Conservation (phyloP, 2,888 invertebrate species). For the Aspidiotus destructor region DNA sequence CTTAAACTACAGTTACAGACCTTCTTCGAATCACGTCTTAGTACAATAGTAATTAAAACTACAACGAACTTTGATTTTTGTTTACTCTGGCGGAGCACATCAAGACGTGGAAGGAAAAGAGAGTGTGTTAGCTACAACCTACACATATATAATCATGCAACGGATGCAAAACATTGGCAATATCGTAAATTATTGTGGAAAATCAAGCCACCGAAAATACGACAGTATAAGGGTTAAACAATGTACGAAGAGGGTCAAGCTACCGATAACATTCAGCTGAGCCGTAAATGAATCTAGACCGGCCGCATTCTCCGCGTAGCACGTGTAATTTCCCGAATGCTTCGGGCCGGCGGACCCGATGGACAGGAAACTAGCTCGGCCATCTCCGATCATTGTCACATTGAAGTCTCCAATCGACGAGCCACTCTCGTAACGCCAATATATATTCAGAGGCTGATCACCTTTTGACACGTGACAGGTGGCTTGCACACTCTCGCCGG, state of each 20-base stretch:
- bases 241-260: background rate
- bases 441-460: conserved; percentile 60
- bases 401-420: conserved; percentile 9
- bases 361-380: conserved; percentile 39
- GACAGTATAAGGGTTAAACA: background rate
- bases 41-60: too few species aligned
- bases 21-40: too few species aligned
- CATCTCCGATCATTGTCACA: conserved; percentile 36
- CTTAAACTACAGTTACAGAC: too few species aligned
- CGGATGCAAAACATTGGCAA: background rate
- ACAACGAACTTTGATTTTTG: too few species aligned
- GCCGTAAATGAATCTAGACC: conserved; percentile 58
- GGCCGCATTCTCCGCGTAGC: conserved; percentile 48
- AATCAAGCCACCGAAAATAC: too few species aligned
- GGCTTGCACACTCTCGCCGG: conserved; percentile 55
- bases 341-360: conserved; percentile 39
- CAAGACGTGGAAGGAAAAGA: too few species aligned
- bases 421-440: conserved; percentile 49
- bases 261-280: conserved; percentile 33
- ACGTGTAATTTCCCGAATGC: conserved; percentile 43
- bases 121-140: background rate
- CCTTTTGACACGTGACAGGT: conserved; percentile 57
- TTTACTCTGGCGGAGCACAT: too few species aligned
- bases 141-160: background rate
- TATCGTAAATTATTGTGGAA: too few species aligned